Conservation (phyloP, 2,888 invertebrate genomes). For the Camponotus fellah region DNA sequence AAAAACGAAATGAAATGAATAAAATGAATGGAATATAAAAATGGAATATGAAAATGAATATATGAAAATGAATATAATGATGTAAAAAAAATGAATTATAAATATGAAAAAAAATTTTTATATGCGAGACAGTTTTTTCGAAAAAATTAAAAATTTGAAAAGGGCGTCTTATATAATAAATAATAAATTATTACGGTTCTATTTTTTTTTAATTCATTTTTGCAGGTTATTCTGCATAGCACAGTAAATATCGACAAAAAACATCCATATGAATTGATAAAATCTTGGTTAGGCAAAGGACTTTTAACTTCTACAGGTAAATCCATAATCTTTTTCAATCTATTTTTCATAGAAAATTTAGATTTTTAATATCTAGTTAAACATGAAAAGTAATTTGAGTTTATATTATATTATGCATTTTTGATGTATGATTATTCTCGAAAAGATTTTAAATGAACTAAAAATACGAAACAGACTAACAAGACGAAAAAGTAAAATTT, state of each 20-base stretch:
- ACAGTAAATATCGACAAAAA: conserved; percentile 86
- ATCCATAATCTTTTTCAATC: not conserved
- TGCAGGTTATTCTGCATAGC: conserved; percentile 84
- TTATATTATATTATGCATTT: not conserved
- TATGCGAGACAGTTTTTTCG: not conserved
- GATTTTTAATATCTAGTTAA: not conserved
- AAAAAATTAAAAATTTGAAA: not conserved
- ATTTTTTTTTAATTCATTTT: not conserved
- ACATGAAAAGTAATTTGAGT: not conserved
- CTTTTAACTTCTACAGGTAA: conserved; percentile 86
- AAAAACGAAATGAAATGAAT: not conserved
- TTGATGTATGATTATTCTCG: not conserved
- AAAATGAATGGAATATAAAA: too few species aligned
- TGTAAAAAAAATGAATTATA: not conserved
- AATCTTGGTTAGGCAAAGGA: conserved; percentile 87
- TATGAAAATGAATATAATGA: too few species aligned
- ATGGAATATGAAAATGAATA: too few species aligned
- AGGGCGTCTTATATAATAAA: not conserved
- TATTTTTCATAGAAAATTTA: not conserved
- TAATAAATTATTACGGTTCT: not conserved
- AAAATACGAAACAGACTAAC: too few species aligned
- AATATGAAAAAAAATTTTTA: not conserved
- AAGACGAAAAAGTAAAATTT: too few species aligned
- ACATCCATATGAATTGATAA: conserved; percentile 83
- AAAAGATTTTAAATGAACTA: not conserved